Percentiles rank a stretch among this genome's conserved stretches.
These are phyloP conservation scores for Siniperca knerii DNA, from an alignment of 2,113 vertebrate species.

Conservation along the genomic window DNA sequence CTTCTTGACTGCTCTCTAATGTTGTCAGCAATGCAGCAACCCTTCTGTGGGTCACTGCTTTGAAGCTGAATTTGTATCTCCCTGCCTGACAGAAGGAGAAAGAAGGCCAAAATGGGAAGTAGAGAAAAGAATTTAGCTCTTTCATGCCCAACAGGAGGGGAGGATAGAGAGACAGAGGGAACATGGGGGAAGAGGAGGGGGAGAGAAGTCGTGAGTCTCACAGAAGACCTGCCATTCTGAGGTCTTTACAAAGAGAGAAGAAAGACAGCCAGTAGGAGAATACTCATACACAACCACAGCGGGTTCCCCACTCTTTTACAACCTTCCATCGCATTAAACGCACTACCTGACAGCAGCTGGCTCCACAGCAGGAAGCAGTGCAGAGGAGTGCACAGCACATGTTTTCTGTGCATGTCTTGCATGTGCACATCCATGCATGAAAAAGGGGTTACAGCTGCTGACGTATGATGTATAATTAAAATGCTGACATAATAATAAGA, in stretches of 20 bases:
- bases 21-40: conserved; percentile 50
- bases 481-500: conserved; percentile 13
- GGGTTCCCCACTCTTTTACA: conserved; percentile 36
- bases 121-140: conserved; percentile 23
- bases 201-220: conserved; percentile 15
- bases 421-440: conserved; percentile 58
- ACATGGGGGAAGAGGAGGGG: conserved; percentile 9
- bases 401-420: conserved; percentile 32
- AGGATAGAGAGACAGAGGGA: conserved; percentile 22
- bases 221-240: conserved; percentile 50
- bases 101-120: conserved; percentile 20
- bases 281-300: conserved; percentile 41
- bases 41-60: conserved; percentile 68
- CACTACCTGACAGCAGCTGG: conserved; percentile 56
- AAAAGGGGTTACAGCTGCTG: conserved; percentile 48
- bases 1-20: conserved; percentile 50
- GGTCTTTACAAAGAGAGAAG: conserved; percentile 47
- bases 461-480: conserved; percentile 50
- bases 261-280: conserved; percentile 49
- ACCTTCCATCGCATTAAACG: conserved; percentile 32
- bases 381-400: conserved; percentile 15
- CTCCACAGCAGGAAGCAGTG: conserved; percentile 38
- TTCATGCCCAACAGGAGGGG: conserved; percentile 54
- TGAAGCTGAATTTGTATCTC: conserved; percentile 56
- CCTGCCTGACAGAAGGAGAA: conserved; percentile 50